Conservation (phyloP, 1,140 invertebrate genomes). For the Cotesia chilonis region DNA sequence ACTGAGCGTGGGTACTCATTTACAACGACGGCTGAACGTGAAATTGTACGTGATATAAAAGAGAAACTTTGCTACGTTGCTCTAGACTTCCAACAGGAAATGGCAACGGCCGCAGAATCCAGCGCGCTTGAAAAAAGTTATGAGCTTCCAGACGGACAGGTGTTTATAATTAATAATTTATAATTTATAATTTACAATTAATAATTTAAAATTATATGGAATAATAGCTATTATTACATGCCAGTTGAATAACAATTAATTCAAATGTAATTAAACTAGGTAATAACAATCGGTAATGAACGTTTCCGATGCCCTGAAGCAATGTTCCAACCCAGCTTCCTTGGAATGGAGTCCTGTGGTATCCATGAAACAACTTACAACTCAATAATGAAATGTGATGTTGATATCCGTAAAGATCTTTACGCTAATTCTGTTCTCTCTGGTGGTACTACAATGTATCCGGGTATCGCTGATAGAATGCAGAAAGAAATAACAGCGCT, state of each 20-base stretch:
- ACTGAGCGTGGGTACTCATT: constrained; percentile 81
- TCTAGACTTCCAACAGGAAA: constrained; percentile 86
- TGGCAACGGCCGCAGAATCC: constrained; percentile 84
- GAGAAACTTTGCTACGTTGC: constrained; percentile 79
- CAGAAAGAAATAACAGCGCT: constrained; percentile 84
- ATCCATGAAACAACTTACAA: constrained; percentile 80
- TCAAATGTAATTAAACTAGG: constrained; percentile 51
- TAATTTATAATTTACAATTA: constrained; percentile 8
- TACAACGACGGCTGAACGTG: constrained; percentile 79
- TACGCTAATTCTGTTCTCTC: constrained; percentile 92
- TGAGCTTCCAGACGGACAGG: constrained; percentile 84
- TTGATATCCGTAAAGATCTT: constrained; percentile 89
- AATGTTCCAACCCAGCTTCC: constrained; percentile 90
- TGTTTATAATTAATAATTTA: constrained; percentile 48
- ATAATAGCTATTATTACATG: too few species aligned
- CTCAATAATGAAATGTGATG: constrained; percentile 95
- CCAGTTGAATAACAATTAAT: background rate
- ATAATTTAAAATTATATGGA: too few species aligned
- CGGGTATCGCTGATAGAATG: constrained; percentile 85
- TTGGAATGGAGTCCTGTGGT: constrained; percentile 82
- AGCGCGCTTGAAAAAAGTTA: constrained; percentile 87
- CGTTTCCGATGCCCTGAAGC: constrained; percentile 94
- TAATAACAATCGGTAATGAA: constrained; percentile 92
- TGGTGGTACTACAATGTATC: constrained; percentile 82
- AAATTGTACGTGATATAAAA: constrained; percentile 86